Conservation (phyloP, 1,140 invertebrate genomes). For the Pogonognathellus flavescens region DNA sequence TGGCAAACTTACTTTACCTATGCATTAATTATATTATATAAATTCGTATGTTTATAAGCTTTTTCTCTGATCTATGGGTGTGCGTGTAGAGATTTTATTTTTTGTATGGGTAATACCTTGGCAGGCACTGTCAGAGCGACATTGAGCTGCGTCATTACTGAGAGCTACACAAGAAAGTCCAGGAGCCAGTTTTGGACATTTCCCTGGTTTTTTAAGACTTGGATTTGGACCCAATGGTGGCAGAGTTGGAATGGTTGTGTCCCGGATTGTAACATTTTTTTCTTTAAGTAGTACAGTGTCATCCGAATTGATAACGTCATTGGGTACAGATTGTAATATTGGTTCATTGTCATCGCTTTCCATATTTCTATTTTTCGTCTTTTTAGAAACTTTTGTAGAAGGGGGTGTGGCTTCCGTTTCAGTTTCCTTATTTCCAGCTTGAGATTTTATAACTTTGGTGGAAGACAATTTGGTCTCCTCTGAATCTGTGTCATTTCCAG, state of each 20-base stretch:
- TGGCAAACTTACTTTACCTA: background rate
- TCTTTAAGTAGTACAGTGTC: background rate
- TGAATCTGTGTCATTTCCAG: no score
- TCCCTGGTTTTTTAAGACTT: conserved; percentile 28
- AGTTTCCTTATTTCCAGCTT: background rate
- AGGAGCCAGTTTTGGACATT: conserved; percentile 21
- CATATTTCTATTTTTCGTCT: background rate
- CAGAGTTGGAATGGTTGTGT: background rate
- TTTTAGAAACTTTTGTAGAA: background rate
- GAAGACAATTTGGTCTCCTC: no score
- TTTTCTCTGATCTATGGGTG: no score
- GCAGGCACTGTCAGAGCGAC: background rate
- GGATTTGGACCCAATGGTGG: conserved; percentile 10
- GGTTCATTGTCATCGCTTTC: background rate
- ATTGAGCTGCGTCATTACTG: conserved; percentile 23
- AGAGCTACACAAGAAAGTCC: conserved; percentile 3
- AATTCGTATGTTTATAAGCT: no score
- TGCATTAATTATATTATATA: background rate
- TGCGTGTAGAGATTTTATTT: background rate
- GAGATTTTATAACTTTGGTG: background rate
- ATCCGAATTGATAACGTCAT: background rate
- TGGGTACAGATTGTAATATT: background rate
- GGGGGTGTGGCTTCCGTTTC: background rate
- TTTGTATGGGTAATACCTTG: background rate
- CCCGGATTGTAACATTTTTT: background rate